Percentiles rank a stretch among this genome's conserved stretches.
Conservation (phyloP, 2,888 invertebrate species). For the Charanyca ferruginea region DNA sequence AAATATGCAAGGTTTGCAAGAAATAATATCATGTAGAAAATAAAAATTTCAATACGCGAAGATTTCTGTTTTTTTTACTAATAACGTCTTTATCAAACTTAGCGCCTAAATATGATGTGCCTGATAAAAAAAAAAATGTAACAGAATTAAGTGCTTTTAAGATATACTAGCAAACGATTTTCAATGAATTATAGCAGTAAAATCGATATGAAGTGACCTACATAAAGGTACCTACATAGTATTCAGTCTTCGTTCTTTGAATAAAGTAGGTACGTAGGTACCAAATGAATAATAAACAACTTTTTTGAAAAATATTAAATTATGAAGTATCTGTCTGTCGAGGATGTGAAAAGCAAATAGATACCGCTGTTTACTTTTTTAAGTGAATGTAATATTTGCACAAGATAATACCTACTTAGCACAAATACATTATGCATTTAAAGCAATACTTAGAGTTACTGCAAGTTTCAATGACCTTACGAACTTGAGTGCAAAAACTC, state of each 20-base stretch:
- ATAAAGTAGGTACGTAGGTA: too few species aligned
- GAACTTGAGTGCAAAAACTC: not conserved
- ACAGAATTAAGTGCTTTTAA: constrained; percentile 24
- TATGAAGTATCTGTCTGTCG: constrained; percentile 23
- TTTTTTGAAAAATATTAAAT: constrained; percentile 33
- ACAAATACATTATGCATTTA: constrained; percentile 37
- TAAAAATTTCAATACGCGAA: constrained; percentile 3
- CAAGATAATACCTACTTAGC: constrained; percentile 28
- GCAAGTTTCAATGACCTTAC: constrained; percentile 9
- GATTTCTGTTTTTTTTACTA: constrained; percentile 6
- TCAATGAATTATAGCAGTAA: constrained; percentile 26
- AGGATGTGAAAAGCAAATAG: constrained; percentile 51
- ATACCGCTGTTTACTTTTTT: constrained; percentile 32
- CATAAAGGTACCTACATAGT: not conserved
- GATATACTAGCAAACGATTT: constrained; percentile 48
- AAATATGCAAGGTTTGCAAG: not conserved
- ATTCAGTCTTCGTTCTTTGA: constrained; percentile 5
- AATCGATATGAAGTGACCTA: constrained; percentile 33
- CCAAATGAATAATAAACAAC: constrained; percentile 45
- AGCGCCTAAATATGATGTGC: constrained; percentile 11
- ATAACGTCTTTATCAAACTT: constrained; percentile 25
- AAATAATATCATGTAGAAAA: constrained; percentile 3
- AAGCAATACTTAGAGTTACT: constrained; percentile 12
- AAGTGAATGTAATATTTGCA: constrained; percentile 49
- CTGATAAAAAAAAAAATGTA: constrained; percentile 47